Percentiles rank a stretch among this genome's conserved stretches.
phyloP scores from a whole-genome alignment of 2,888 invertebrate genomes.

The Apamea epomidion region DNA sequence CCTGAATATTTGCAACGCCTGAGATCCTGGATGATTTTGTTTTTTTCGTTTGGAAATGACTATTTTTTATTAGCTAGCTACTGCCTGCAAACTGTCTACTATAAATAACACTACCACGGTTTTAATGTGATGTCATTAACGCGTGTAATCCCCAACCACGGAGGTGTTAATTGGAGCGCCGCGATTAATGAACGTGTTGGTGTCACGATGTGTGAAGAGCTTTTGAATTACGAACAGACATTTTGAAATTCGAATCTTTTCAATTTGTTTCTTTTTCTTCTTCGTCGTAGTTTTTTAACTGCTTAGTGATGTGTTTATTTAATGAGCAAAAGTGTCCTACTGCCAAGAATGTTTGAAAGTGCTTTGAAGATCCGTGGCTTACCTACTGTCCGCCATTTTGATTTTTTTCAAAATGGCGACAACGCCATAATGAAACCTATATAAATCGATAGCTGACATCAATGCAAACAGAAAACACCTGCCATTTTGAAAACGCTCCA shows the following conservation, averaged over 20 bases:
- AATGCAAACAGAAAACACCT: background rate
- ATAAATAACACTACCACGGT: background rate
- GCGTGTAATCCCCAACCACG: constrained; percentile 47
- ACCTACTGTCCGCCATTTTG: background rate
- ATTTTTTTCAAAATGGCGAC: background rate
- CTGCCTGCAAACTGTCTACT: background rate
- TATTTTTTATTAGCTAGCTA: background rate
- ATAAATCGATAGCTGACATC: too few relatives aligned
- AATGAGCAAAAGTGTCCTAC: background rate
- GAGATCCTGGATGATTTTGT: too few relatives aligned
- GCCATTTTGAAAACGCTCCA: background rate
- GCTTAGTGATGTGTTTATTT: background rate
- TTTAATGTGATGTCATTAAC: constrained; percentile 65
- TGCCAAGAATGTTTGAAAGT: background rate
- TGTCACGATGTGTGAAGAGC: constrained; percentile 81
- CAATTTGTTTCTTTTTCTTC: constrained; percentile 35
- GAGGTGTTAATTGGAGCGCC: constrained; percentile 84
- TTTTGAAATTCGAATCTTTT: constrained; percentile 63
- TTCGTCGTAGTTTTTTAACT: background rate
- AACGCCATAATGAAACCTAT: too few relatives aligned
- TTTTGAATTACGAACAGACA: constrained; percentile 64
- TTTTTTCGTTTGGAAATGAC: background rate
- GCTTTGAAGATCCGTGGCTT: background rate
- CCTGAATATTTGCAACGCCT: too few relatives aligned
- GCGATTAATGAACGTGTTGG: constrained; percentile 83